These are phyloP conservation scores for Copidosoma aretas DNA, from an alignment of 2,888 invertebrate species.

Conservation along the genomic window DNA sequence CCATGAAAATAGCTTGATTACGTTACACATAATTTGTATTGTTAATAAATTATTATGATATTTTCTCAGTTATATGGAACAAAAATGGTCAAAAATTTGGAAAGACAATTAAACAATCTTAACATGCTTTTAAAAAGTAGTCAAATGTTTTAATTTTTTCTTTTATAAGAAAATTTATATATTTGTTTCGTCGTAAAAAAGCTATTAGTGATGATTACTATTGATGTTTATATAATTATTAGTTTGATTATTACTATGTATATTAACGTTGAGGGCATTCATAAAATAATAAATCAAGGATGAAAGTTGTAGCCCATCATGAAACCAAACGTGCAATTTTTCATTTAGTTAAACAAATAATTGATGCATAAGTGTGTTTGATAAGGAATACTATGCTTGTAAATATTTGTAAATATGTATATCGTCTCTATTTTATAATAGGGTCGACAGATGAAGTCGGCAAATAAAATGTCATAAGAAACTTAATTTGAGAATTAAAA, in stretches of 20 bases:
- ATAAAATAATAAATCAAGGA: slow-evolving; percentile 25
- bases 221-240: neutral
- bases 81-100: neutral
- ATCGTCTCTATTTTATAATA: slow-evolving; percentile 61
- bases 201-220: slow-evolving; percentile 9
- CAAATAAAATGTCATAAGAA: slow-evolving; percentile 52
- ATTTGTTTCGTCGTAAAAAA: slow-evolving; percentile 2
- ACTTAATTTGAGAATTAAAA: slow-evolving; percentile 35
- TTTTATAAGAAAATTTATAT: slow-evolving; percentile 18
- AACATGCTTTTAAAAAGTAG: slow-evolving; percentile 16
- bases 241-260: neutral
- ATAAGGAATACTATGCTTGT: slow-evolving; percentile 50
- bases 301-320: slow-evolving; percentile 48
- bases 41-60: slow-evolving; percentile 8
- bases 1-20: slow-evolving; percentile 34
- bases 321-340: slow-evolving; percentile 62
- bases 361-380: slow-evolving; percentile 51
- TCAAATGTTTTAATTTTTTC: slow-evolving; percentile 10
- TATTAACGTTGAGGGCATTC: slow-evolving; percentile 32
- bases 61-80: slow-evolving; percentile 1
- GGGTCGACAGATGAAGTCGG: slow-evolving; percentile 53
- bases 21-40: slow-evolving; percentile 25
- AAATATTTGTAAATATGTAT: slow-evolving; percentile 62
- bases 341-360: slow-evolving; percentile 44
- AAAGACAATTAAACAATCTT: slow-evolving; percentile 10